Percentiles rank a stretch among this genome's conserved stretches.
phyloP scores from a whole-genome alignment of 2,888 invertebrate species.

The Schizotus pectinicornis region DNA sequence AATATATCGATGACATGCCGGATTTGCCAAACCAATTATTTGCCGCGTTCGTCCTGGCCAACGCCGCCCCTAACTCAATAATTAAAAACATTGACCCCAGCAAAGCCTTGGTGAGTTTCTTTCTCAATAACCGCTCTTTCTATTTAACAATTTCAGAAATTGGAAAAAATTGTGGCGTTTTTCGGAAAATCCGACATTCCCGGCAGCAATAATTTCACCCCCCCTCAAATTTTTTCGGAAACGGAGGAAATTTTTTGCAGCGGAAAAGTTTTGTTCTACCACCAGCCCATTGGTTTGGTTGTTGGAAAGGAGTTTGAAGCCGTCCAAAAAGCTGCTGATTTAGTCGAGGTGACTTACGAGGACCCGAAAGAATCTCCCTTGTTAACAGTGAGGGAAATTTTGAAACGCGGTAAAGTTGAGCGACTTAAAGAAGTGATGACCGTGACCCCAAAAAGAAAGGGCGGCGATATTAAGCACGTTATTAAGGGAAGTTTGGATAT shows the following conservation, averaged over 20 bases:
- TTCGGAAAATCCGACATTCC: conserved; percentile 73
- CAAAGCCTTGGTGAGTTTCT: conserved; percentile 68
- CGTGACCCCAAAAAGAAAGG: conserved; percentile 53
- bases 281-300: conserved; percentile 78
- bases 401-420: conserved; percentile 58
- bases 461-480: conserved; percentile 57
- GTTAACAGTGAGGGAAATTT: conserved; percentile 60
- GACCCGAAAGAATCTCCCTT: conserved; percentile 58
- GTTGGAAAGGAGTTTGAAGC: conserved; percentile 67
- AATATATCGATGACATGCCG: conserved; percentile 78
- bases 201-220: conserved; percentile 68
- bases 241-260: conserved; percentile 62
- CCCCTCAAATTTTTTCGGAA: conserved; percentile 34
- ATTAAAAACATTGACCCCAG: conserved; percentile 68
- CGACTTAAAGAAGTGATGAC: conserved; percentile 55
- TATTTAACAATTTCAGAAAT: conserved; percentile 58
- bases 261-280: conserved; percentile 66
- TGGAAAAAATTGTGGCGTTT: conserved; percentile 71
- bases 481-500: conserved; percentile 65
- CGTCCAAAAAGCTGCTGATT: conserved; percentile 65
- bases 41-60: conserved; percentile 72
- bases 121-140: neutral
- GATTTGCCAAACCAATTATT: conserved; percentile 70
- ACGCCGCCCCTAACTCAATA: conserved; percentile 62
- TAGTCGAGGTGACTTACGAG: conserved; percentile 65